phyloP scores from a whole-genome alignment of 2,113 vertebrate genomes.

The Hemicordylus capensis region DNA sequence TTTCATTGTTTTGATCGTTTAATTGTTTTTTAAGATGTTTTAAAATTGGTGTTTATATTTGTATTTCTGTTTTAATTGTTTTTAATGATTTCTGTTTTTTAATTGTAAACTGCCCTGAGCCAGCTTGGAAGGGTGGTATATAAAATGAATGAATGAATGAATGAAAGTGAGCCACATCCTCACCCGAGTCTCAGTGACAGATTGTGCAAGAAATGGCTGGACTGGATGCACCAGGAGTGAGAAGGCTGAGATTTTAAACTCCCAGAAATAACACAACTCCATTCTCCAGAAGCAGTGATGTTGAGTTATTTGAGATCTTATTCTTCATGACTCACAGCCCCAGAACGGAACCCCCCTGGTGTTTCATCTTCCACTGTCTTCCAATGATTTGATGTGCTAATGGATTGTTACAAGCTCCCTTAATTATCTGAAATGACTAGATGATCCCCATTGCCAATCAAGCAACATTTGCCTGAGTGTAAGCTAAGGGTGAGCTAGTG shows the following conservation, averaged over 20 bases:
- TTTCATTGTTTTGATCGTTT: too few relatives aligned
- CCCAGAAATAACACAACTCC: not conserved
- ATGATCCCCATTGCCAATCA: conserved; percentile 8
- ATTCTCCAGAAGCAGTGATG: not conserved
- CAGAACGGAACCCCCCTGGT: not conserved
- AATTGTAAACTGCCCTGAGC: too few relatives aligned
- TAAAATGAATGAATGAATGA: too few relatives aligned
- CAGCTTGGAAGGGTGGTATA: not conserved
- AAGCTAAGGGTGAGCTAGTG: not conserved
- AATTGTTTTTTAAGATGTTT: too few relatives aligned
- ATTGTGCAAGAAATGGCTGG: not conserved
- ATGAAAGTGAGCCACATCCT: too few relatives aligned
- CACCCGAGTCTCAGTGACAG: not conserved
- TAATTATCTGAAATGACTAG: conserved; percentile 14
- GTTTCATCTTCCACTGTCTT: not conserved
- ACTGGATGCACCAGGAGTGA: not conserved
- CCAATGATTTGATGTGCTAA: not conserved
- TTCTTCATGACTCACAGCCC: conserved; percentile 1
- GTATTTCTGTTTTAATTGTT: too few relatives aligned
- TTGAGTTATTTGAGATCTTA: not conserved
- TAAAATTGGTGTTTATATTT: too few relatives aligned
- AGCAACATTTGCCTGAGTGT: not conserved
- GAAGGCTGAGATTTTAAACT: not conserved
- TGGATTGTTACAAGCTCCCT: conserved; percentile 8
- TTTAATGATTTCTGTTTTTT: too few relatives aligned